Conservation (phyloP, 2,888 invertebrate genomes). For the Autographa gamma region DNA sequence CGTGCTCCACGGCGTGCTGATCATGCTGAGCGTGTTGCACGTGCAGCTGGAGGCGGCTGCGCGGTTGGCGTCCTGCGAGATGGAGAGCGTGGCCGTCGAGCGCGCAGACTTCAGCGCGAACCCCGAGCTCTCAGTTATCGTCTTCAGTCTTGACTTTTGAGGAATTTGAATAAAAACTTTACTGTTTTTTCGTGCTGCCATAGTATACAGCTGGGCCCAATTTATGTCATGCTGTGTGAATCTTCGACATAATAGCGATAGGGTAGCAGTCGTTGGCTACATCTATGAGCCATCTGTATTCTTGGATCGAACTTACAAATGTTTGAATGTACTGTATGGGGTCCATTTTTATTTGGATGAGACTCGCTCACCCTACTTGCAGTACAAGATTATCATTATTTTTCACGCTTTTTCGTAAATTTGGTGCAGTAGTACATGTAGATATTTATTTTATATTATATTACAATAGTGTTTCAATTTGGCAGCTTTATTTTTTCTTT, state of each 20-base stretch:
- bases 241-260: slow-evolving; percentile 74
- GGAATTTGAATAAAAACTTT: not conserved
- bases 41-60: slow-evolving; percentile 22
- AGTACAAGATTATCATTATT: slow-evolving; percentile 42
- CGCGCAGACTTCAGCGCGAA: not conserved
- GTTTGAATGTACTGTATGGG: slow-evolving; percentile 71
- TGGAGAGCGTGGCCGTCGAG: not conserved
- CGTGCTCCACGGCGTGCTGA: slow-evolving; percentile 71
- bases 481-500: slow-evolving; percentile 35
- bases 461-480: slow-evolving; percentile 32
- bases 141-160: not conserved
- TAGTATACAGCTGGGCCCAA: not conserved
- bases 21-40: slow-evolving; percentile 71
- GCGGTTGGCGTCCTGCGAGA: slow-evolving; percentile 13
- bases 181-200: not conserved
- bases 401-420: slow-evolving; percentile 9
- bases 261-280: slow-evolving; percentile 79
- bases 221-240: slow-evolving; percentile 71
- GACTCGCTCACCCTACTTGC: slow-evolving; percentile 35
- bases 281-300: slow-evolving; percentile 80
- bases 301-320: slow-evolving; percentile 72
- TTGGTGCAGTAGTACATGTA: slow-evolving; percentile 14
- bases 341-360: slow-evolving; percentile 68
- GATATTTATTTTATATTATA: slow-evolving; percentile 19
- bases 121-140: not conserved